Base-by-base conservation (phyloP, 1,140 invertebrate species). In the Drosophila kepulauana region DNA sequence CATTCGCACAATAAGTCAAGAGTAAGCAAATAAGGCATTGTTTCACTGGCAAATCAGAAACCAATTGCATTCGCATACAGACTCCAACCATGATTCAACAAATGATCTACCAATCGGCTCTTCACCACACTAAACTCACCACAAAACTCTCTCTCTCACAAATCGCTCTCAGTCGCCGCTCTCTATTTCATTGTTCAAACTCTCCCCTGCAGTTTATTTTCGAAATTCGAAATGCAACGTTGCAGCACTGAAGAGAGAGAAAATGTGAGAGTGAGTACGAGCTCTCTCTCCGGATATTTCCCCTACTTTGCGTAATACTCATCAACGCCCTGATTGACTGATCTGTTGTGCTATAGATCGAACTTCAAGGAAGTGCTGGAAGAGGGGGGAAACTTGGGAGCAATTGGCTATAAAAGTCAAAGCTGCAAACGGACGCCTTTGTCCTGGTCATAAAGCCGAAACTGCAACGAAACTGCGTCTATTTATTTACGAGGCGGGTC, bases 401-500 rank as follows among this genome's bases (percentile, higher is more conserved):
- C 65, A 58, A 48, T 38, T 16, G 59, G 79, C 76, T 59, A 84
- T 87, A 84, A 87, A 87, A 87, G 84, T 87, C 77, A 71, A 57
- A 72, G 45, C 57, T 59, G 46, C 69, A 77, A 88, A 73, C 77
- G 84, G 77, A 56, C 77, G 77, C 85, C 76, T 87, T 87, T 84
- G 84, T 87, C 80, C 68, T 81, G 56, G 69, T 64, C 69, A 78
- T 86, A 85, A 85, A 85, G 75, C 62, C 77, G 59, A 77, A 52
- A 38, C 51, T 62, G 64, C 41, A 62, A 56, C 49, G 33, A 72
- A 59, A 63, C 25, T 45, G 67, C 63, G 51, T 63, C 78, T 61
- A 71, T 78, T 87, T 87, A 88, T 87, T 87, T 87, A 88, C 63
- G 84, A 82, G 79, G 62, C 81, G 78, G 67, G 46, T 68, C 61